Evolutionary conservation across 2,888 invertebrate species (phyloP), one percentile per base, ranked within the genome.

Genomic region (Tridacna gigas): DNA sequence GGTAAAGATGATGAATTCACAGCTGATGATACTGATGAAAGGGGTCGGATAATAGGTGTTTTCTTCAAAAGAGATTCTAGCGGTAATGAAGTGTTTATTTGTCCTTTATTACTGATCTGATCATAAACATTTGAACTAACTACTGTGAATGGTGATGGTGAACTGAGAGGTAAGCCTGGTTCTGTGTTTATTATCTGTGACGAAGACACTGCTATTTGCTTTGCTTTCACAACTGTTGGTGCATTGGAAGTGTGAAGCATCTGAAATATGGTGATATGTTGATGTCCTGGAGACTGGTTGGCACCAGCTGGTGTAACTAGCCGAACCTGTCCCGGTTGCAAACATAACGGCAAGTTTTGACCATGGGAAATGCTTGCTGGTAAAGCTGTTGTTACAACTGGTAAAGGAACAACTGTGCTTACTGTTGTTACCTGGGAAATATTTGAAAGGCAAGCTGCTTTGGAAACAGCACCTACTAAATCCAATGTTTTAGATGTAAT

Each of bases 251-350:
- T 56, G 56, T 20, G 56, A 56, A 15, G 1, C 56, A 5, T 56
- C 56, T 56, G 56, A 15, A 67, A 2, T 13, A 67, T 67, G 4
- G 71, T 71, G 11, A 71, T n/a, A 48, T 71, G 71, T 26, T 71
- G 47, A 3, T 51, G 71, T 51, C 4, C 67, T 18, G 22, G 13
- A 4, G 22, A 63, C 2, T 63, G 63, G 63, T 9, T 63, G 13
- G 25, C 63, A 25, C 25, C 25, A n/a, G 13, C 63, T 4, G 63
- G 63, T 25, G 63, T n/a, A 22, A 63, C 63, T 5, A 63, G 2
- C 22, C 26, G 63, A 13, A 63, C 63, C 63, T 63, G 63, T 20
- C 63, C 25, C 22, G 1, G 13, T 13, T 37, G 37, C 13, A 71
- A 25, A 15, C 51, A 48, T 22, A 51, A 13, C 13, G 71, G 51